A percentile compares a stretch with the other conserved stretches of the same genome.
Conservation (phyloP, 2,888 invertebrate genomes). For the Melanchra persicariae region DNA sequence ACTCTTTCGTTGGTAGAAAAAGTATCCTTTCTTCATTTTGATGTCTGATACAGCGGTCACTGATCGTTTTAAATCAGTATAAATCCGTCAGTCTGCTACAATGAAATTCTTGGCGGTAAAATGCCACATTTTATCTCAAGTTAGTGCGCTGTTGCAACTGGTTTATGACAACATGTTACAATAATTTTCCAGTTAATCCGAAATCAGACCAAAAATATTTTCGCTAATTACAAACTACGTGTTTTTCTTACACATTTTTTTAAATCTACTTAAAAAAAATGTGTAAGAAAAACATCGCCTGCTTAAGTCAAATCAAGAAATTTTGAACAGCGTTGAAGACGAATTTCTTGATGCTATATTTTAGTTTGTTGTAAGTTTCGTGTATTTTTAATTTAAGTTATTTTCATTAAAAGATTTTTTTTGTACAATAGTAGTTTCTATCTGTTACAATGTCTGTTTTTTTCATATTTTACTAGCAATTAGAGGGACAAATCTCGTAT, state of each 20-base stretch:
- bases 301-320: too few relatives aligned
- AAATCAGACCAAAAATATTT: background rate
- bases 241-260: too few relatives aligned
- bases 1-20: background rate
- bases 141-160: background rate
- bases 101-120: constrained; percentile 24
- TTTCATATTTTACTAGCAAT: too few relatives aligned
- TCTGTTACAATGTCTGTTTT: background rate
- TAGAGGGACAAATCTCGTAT: too few relatives aligned
- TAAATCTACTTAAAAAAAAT: too few relatives aligned
- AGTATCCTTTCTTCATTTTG: background rate
- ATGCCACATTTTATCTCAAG: constrained; percentile 19
- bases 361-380: too few relatives aligned
- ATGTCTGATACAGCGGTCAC: background rate
- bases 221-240: too few relatives aligned
- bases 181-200: background rate
- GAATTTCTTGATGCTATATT: too few relatives aligned
- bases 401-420: too few relatives aligned
- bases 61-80: background rate
- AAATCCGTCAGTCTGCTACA: background rate
- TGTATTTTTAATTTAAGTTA: too few relatives aligned
- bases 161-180: constrained; percentile 4
- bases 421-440: background rate
- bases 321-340: too few relatives aligned
- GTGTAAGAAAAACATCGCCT: too few relatives aligned